A percentile compares a stretch with the other conserved stretches of the same genome.
Conservation (phyloP, 2,888 invertebrate species). For the Eristalis intricaria region DNA sequence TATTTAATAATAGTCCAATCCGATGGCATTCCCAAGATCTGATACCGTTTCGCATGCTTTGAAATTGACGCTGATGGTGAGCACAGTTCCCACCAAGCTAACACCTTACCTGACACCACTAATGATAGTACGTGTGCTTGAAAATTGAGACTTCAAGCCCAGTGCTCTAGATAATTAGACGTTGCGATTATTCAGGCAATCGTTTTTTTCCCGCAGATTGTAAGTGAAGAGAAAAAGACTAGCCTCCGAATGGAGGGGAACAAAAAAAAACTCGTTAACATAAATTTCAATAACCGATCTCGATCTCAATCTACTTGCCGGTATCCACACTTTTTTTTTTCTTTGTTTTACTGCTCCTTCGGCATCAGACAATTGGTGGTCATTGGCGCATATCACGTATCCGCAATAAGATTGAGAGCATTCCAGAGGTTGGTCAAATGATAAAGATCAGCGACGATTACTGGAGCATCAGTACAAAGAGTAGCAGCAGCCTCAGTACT, state of each 20-base stretch:
- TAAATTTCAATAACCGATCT: constrained; percentile 71
- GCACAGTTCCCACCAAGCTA: background rate
- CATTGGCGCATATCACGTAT: constrained; percentile 27
- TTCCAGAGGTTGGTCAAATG: constrained; percentile 41
- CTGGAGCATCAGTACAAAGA: constrained; percentile 44
- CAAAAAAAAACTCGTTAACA: constrained; percentile 67
- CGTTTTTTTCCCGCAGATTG: constrained; percentile 5
- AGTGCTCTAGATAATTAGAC: constrained; percentile 48
- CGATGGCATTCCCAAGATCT: constrained; percentile 50
- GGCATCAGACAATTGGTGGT: constrained; percentile 31
- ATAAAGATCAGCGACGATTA: constrained; percentile 63
- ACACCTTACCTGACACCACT: constrained; percentile 50
- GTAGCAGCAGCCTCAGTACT: constrained; percentile 9
- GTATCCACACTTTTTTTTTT: constrained; percentile 31
- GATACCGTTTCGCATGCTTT: constrained; percentile 15
- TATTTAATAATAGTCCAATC: constrained; percentile 55
- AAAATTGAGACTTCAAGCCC: constrained; percentile 62
- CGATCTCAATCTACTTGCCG: constrained; percentile 55
- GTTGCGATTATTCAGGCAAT: constrained; percentile 2
- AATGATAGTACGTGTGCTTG: constrained; percentile 53
- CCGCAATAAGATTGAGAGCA: constrained; percentile 34
- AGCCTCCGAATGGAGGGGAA: background rate
- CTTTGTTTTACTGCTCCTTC: background rate
- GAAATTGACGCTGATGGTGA: background rate
- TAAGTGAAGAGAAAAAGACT: background rate